Evolutionary conservation across 1,140 invertebrate species (phyloP).

Genomic region (Homarus americanus): DNA sequence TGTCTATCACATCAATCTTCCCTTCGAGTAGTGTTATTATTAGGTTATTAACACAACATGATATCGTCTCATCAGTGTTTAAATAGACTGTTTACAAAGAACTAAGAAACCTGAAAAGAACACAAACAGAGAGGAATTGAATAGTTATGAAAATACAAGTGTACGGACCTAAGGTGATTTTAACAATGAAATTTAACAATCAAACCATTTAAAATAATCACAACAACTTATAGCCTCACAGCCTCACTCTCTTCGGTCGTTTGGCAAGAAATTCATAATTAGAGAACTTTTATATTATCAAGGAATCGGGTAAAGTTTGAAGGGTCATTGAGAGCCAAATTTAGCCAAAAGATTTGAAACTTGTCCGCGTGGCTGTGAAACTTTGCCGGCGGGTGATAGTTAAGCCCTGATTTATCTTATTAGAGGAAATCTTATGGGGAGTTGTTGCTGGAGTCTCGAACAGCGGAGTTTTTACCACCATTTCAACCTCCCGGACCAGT

Average conservation of each 20-base stretch:
- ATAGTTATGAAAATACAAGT: too few species aligned
- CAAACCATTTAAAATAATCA: too few species aligned
- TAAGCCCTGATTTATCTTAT: conserved; percentile 69
- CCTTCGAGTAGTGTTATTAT: too few species aligned
- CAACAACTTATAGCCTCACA: neutral
- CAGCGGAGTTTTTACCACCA: neutral
- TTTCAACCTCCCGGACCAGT: neutral
- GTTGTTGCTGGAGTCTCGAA: conserved; percentile 47
- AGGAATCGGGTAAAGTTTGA: conserved; percentile 60
- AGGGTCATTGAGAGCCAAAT: conserved; percentile 66
- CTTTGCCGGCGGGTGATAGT: conserved; percentile 40
- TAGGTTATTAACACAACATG: too few species aligned
- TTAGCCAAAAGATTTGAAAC: conserved; percentile 59
- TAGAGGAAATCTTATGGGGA: conserved; percentile 47
- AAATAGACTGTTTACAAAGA: too few species aligned
- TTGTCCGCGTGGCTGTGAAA: conserved; percentile 50
- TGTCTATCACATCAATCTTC: too few species aligned
- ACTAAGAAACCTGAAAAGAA: too few species aligned
- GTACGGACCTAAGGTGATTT: too few species aligned
- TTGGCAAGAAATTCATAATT: conserved; percentile 65
- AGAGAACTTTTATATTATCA: conserved; percentile 63
- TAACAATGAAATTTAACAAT: too few species aligned
- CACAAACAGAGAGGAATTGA: too few species aligned
- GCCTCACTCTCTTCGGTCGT: neutral
- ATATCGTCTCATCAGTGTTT: too few species aligned